Evolutionary conservation across 2,888 invertebrate genomes (phyloP), one percentile per base, ranked within the genome.

Genomic region (Cerastis rubricosa): DNA sequence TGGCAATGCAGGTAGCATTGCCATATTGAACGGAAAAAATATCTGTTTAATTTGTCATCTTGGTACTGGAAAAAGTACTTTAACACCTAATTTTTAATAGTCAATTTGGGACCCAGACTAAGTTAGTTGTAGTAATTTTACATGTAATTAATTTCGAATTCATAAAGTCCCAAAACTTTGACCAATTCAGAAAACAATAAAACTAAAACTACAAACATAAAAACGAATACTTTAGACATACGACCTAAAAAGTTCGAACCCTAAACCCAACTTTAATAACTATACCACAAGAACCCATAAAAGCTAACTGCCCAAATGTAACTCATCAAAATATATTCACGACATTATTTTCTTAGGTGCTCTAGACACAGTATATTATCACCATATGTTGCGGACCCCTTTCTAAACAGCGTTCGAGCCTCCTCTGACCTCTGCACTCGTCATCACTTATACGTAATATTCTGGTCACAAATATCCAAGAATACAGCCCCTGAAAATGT

Each of bases 401-500:
- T 82, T 79, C 71, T 71, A 76, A 63, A 68, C 72, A 73, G 51
- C 78, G 81, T 80, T 87, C 78, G 57, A 87, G 84, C 70, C 65
- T 83, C 78, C 65, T 87, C 74, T 88, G 89, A 90, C 89, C 90
- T 84, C 82, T 85, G 85, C 85, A 88, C 87, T 91, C 85, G 85
- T 88, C 89, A 87, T 89, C 89, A 89, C 87, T 88, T 88, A 88
- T 78, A 86, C 81, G 81, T 86, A 85, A 90, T 89, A 88, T 87
- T 89, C 86, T 86, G 76, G 86, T 88, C 87, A 89, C 86, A 88
- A 87, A 84, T 85, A 89, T 77, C 63, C 61, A 19, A 3, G 12
- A 35, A 35, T 19, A 63, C 57, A 43, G 45, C 61, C 69, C 1
- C 0, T 57, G 35, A 87, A 87, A 76, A 63, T n/a, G 17, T 1